phyloP scores from a whole-genome alignment of 2,113 vertebrate species.

The Pterocles burchelli region DNA sequence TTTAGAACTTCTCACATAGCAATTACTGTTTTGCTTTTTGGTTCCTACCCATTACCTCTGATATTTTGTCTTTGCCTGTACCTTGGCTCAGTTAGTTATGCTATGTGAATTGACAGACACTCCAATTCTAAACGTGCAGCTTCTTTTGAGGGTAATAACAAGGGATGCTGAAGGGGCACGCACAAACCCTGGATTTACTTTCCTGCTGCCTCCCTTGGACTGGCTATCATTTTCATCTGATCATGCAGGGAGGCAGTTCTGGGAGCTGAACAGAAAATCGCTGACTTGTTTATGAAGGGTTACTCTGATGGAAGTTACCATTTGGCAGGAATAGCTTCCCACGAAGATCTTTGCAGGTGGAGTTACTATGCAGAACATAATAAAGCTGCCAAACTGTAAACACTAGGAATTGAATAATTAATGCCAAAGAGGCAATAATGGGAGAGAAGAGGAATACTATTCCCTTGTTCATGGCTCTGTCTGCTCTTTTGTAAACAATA shows the following conservation, averaged over 20 bases:
- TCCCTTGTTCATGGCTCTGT: not conserved
- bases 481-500: not conserved
- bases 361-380: not conserved
- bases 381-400: not conserved
- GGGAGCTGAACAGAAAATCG: not conserved
- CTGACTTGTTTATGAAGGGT: not conserved
- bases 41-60: not conserved
- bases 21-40: conserved; percentile 2
- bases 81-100: not conserved
- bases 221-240: not conserved
- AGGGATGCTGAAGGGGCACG: not conserved
- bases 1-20: not conserved
- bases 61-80: not conserved
- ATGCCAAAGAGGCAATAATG: not conserved
- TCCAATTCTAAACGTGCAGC: not conserved
- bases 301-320: not conserved
- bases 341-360: not conserved
- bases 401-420: conserved; percentile 15
- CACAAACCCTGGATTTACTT: not conserved
- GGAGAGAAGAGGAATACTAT: not conserved
- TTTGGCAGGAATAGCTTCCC: not conserved
- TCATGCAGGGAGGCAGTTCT: not conserved
- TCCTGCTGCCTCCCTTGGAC: not conserved
- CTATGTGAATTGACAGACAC: not conserved
- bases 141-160: not conserved